Percentiles rank a stretch among this genome's conserved stretches.
These are phyloP conservation scores for Syngnathus acus DNA, from an alignment of 2,797 vertebrate genomes.

Conservation along the genomic window DNA sequence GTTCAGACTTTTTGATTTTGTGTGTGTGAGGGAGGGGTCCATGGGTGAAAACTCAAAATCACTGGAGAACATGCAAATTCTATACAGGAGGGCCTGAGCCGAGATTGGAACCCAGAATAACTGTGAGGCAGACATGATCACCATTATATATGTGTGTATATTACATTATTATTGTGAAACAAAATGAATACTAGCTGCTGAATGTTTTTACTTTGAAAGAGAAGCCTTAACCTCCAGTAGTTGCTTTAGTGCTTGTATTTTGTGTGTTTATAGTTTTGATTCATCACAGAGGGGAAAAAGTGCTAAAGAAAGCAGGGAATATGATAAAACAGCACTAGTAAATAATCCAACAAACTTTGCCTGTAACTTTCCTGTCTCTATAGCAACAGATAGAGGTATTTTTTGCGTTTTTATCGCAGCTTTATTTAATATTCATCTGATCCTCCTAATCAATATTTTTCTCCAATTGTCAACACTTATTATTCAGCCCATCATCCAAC, in stretches of 20 bases:
- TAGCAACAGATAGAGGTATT: slow-evolving; percentile 60
- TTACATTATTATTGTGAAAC: too few species aligned
- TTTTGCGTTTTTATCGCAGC: slow-evolving; percentile 27
- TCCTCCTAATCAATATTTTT: neutral
- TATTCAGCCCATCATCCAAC: neutral
- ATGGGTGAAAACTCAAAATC: too few species aligned
- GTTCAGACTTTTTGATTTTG: too few species aligned
- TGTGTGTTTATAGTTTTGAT: neutral
- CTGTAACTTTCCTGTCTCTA: slow-evolving; percentile 57
- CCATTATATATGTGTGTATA: too few species aligned
- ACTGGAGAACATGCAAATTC: too few species aligned
- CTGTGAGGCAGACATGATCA: too few species aligned
- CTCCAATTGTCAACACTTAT: neutral
- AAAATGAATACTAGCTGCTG: too few species aligned
- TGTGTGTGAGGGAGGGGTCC: too few species aligned
- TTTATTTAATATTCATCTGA: slow-evolving; percentile 12
- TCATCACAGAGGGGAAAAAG: neutral
- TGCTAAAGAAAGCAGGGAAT: neutral
- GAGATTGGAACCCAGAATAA: too few species aligned
- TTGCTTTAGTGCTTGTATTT: neutral
- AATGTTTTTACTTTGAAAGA: neutral
- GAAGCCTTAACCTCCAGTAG: neutral
- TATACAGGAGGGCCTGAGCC: too few species aligned
- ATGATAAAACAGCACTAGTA: neutral
- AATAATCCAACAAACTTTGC: slow-evolving; percentile 32